These are phyloP conservation scores for Xylocampa areola DNA, from an alignment of 2,888 invertebrate genomes.

Conservation along the genomic window DNA sequence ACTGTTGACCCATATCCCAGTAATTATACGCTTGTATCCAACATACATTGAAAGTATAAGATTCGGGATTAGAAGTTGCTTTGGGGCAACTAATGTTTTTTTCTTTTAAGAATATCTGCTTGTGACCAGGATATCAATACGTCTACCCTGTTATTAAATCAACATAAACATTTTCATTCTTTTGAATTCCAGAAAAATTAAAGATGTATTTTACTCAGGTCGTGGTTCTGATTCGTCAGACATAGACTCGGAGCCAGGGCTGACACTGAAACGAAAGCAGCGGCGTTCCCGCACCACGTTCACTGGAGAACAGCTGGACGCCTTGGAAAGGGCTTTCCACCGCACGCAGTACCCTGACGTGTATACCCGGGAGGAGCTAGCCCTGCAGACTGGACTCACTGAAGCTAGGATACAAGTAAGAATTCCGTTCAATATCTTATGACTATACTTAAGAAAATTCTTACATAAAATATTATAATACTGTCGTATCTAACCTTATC, in stretches of 20 bases:
- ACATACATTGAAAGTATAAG: no score
- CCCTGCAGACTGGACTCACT: conserved; percentile 96
- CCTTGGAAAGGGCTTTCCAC: conserved; percentile 97
- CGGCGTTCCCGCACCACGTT: conserved; percentile 98
- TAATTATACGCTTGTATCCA: not conserved
- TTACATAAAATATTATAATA: no score
- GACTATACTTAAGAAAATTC: no score
- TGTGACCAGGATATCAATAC: no score
- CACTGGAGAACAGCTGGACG: conserved; percentile 97
- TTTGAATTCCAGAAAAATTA: no score
- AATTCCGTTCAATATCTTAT: no score
- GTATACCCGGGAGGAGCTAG: conserved; percentile 97
- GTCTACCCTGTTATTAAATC: no score
- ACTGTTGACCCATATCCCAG: not conserved
- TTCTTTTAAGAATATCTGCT: no score
- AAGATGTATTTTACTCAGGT: conserved; percentile 64
- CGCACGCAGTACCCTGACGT: conserved; percentile 98
- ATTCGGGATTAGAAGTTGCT: no score
- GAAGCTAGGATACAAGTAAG: conserved; percentile 97
- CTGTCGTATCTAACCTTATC: no score
- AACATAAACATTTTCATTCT: no score
- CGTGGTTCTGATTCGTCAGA: conserved; percentile 91
- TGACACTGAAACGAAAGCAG: conserved; percentile 96
- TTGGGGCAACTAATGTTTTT: no score
- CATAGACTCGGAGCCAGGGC: conserved; percentile 97